Evolutionary conservation across 2,888 invertebrate genomes (phyloP), one percentile per base, ranked within the genome.

Genomic region (Pollenia amentaria): DNA sequence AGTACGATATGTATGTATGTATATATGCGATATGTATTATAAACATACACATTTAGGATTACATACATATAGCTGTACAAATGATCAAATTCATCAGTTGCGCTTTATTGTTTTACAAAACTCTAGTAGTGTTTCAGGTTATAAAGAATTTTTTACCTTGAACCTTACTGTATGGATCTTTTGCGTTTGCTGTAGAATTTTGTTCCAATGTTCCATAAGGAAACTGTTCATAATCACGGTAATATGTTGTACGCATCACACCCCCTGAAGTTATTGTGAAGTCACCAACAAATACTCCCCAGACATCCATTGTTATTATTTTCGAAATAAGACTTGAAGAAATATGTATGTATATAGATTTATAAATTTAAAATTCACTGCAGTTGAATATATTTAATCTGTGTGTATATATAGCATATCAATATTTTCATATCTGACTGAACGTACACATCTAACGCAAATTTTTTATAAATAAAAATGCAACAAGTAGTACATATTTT

Each of bases 181-280:
- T 93, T 62, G 89, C 88, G 84, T 90, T 90, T 7, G 91, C 78
- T 69, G 87, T 90, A 46, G 87, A 89, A 64, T 88, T 88, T 46
- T 91, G 90, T 85, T 93, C 93, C 81, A 93, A 87, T 46, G 93
- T 91, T 44, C 93, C 93, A 90, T 93, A 93, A 81, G 93, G 93
- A 69, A 94, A 94, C 88, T 94, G 94, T 88, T 95, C 94, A 89
- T 94, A 94, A 89, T 94, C 94, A 29, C 94, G 92, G 89, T 94
- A 94, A 76, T 94, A 92, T 16, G 93, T 90, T 70, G 90, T 92
- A 77, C 95, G 91, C 89, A 94, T 92, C 44, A 94, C 93, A 29
- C 94, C 94, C 29, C 94, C 92, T 90, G 94, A 95, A 16, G 94
- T 92, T 89, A 95, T 88, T 57, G 90, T 91, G 53, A 94, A 93